phyloP scores from a whole-genome alignment of 2,113 vertebrate species.

The Cygnus buccinator region DNA sequence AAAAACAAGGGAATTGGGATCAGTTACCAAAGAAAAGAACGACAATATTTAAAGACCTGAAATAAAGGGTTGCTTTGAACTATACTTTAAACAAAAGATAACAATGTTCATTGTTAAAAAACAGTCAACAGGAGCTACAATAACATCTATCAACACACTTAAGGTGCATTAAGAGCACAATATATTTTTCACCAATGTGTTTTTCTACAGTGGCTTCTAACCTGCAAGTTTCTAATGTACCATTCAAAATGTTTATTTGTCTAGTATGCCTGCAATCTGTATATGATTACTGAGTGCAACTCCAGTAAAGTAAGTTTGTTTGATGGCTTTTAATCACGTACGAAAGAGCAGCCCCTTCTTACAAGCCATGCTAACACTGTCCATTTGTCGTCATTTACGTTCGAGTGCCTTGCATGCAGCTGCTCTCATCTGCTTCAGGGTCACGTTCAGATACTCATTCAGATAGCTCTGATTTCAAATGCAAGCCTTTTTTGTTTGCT shows the following conservation, averaged over 20 bases:
- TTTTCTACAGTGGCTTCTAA: not conserved
- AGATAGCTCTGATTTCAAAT: constrained; percentile 44
- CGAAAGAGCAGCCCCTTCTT: constrained; percentile 17
- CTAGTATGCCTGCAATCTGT: not conserved
- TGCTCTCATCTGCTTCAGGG: constrained; percentile 40
- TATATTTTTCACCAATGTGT: not conserved
- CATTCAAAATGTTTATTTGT: not conserved
- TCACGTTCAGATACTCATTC: constrained; percentile 9
- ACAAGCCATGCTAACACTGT: constrained; percentile 20
- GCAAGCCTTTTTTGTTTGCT: constrained; percentile 34
- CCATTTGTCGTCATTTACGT: constrained; percentile 37
- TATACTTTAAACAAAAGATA: not conserved
- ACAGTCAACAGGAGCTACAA: not conserved
- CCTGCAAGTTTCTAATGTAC: not conserved
- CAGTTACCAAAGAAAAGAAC: not conserved
- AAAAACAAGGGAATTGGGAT: not conserved
- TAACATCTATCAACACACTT: not conserved
- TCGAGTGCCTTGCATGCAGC: constrained; percentile 47
- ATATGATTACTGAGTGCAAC: not conserved
- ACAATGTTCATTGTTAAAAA: not conserved
- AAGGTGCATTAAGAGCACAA: not conserved
- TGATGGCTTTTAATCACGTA: not conserved
- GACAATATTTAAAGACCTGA: not conserved
- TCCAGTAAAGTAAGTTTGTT: not conserved
- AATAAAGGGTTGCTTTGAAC: not conserved